phyloP scores from a whole-genome alignment of 2,113 vertebrate genomes.

The Notarius lentiginosus region DNA sequence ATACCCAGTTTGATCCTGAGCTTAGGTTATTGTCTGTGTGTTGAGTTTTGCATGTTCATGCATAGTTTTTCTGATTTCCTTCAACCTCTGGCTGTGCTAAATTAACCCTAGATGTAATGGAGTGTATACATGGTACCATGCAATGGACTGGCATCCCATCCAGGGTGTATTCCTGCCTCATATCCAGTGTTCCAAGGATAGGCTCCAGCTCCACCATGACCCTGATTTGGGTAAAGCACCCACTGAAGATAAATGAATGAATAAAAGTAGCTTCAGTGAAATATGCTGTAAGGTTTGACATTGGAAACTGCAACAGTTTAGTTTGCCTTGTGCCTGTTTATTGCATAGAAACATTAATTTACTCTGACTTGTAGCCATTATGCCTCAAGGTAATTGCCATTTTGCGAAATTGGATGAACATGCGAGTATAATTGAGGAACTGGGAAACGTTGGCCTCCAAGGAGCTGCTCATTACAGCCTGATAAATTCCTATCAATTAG shows the following conservation, averaged over 20 bases:
- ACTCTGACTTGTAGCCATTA: not conserved
- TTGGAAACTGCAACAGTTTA: slow-evolving; percentile 1
- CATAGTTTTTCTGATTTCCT: not conserved
- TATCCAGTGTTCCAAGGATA: not conserved
- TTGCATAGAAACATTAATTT: not conserved
- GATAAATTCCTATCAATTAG: slow-evolving; percentile 33
- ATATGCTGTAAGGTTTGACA: not conserved
- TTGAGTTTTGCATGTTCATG: not conserved
- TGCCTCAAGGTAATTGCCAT: slow-evolving; percentile 26
- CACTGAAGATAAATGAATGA: not conserved
- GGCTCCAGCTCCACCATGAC: not conserved
- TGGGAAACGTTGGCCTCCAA: not conserved
- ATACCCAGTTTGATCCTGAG: not conserved
- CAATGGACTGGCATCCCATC: not conserved
- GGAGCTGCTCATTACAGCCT: slow-evolving; percentile 31
- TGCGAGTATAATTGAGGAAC: slow-evolving; percentile 10
- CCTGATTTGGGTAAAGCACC: not conserved
- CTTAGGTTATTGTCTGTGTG: not conserved
- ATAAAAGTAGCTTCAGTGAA: not conserved
- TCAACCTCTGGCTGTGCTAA: not conserved
- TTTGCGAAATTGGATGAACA: not conserved
- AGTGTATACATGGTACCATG: not conserved
- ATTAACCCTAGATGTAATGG: not conserved
- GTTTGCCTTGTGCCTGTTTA: slow-evolving; percentile 6
- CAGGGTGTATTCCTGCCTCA: not conserved